Evolutionary conservation across 1,140 invertebrate species (phyloP).

Genomic region (Drosophila ananassae): DNA sequence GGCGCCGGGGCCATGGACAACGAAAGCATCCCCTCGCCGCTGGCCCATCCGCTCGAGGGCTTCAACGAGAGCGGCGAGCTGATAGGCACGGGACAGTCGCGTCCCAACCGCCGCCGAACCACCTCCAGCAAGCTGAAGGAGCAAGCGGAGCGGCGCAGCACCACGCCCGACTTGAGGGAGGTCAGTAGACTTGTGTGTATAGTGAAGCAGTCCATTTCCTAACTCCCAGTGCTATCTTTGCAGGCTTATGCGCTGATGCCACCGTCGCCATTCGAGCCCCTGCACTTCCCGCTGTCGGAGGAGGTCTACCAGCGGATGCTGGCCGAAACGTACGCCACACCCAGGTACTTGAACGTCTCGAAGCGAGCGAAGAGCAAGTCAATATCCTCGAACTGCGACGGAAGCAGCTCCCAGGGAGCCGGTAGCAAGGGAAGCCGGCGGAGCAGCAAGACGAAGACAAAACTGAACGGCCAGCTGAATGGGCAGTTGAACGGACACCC

Average conservation of each 20-base stretch:
- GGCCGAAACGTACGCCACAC: conserved; percentile 42
- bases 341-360: conserved; percentile 6
- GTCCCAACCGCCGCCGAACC: conserved; percentile 83
- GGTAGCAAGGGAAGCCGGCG: conserved; percentile 49
- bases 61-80: conserved; percentile 40
- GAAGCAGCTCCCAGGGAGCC: conserved; percentile 10
- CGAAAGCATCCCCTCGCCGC: conserved; percentile 86
- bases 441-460: conserved; percentile 61
- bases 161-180: conserved; percentile 83
- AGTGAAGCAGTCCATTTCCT: background rate
- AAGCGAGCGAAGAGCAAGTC: conserved; percentile 70
- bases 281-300: conserved; percentile 60
- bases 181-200: conserved; percentile 58
- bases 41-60: conserved; percentile 84
- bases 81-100: conserved; percentile 34
- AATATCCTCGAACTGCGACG: conserved; percentile 63
- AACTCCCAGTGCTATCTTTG: background rate
- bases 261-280: conserved; percentile 54
- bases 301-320: conserved; percentile 57
- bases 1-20: conserved; percentile 51
- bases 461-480: conserved; percentile 36
- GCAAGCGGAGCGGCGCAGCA: conserved; percentile 72
- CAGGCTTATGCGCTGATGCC: conserved; percentile 14
- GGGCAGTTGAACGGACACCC: conserved; percentile 21
- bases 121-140: conserved; percentile 81